Evolutionary conservation across 2,113 vertebrate species (phyloP), one percentile per base, ranked within the genome.

Genomic region (Menura novaehollandiae): DNA sequence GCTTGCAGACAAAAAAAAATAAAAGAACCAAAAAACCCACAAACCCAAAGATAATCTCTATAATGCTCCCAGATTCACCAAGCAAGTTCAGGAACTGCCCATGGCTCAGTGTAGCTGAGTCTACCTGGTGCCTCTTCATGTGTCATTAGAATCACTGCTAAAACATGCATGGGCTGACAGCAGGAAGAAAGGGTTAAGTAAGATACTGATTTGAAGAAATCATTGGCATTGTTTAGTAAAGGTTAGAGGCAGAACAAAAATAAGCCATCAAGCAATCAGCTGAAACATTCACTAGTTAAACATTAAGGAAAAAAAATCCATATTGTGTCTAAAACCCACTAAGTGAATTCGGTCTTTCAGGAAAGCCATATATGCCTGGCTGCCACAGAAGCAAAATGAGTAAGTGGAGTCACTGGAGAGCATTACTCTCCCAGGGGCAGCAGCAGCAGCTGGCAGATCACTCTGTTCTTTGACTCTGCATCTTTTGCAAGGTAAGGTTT

Each of bases 1-100:
- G 92, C 93, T 97, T 97, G 96, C 89, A 97, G 96, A 96, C 43
- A 56, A 96, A 82, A 94, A 96, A 92, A 85, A 43, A 60, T 4
- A 6, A 53, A 3, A 20, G 6, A 51, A 51, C 7, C 11, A 59
- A 67, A 76, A 76, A 24, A 1, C 13, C 60, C 88, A 78, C 46
- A 72, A 91, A 81, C 56, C 82, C 88, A 69, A 73, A 89, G 90
- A 92, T 15, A 62, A 95, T 49, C 37, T 86, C 63, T 89, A 8
- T 43, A 96, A 93, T 4, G 10, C n/a, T 63, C 83, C 80, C 80
- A 79, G 86, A 47, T 88, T 92, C 82, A 60, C 83, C 93, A 92
- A 95, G 93, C 93, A 96, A 94, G 77, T 53, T 96, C 91, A 97
- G 92, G 79, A 95, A 87, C 60, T 87, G 79, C 85, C 87, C 91